phyloP scores from a whole-genome alignment of 2,113 vertebrate genomes.

The Struthio camelus region DNA sequence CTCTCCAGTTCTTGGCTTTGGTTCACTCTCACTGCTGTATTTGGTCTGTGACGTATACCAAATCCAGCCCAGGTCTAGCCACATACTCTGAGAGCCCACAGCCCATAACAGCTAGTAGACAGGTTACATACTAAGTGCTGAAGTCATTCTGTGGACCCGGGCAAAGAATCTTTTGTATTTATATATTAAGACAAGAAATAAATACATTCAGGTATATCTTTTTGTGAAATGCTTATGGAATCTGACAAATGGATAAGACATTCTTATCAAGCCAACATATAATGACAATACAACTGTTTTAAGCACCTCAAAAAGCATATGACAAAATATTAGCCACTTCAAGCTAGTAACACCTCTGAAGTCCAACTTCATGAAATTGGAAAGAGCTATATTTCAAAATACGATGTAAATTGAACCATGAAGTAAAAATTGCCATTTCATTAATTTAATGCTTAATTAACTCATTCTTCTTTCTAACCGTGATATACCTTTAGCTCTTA shows the following conservation, averaged over 20 bases:
- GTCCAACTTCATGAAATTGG: not conserved
- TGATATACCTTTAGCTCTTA: not conserved
- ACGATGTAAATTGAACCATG: not conserved
- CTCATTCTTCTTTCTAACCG: not conserved
- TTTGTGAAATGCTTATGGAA: not conserved
- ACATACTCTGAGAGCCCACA: not conserved
- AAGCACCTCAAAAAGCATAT: not conserved
- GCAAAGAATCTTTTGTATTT: not conserved
- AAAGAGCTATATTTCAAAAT: not conserved
- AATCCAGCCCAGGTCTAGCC: not conserved
- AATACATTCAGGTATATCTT: not conserved
- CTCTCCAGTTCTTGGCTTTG: not conserved
- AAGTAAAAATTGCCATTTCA: not conserved
- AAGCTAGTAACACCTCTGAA: slow-evolving; percentile 1
- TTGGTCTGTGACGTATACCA: not conserved
- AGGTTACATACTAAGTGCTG: not conserved
- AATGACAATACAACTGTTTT: not conserved
- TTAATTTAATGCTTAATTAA: not conserved
- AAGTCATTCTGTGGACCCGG: accelerated
- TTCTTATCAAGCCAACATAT: not conserved
- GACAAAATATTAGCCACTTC: not conserved
- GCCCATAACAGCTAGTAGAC: accelerated
- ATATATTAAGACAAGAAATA: not conserved
- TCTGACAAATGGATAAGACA: not conserved
- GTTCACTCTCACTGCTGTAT: not conserved